A percentile compares a stretch with the other conserved stretches of the same genome.
These are phyloP conservation scores for Syngnathus typhle DNA, from an alignment of 2,113 vertebrate genomes.

Conservation along the genomic window DNA sequence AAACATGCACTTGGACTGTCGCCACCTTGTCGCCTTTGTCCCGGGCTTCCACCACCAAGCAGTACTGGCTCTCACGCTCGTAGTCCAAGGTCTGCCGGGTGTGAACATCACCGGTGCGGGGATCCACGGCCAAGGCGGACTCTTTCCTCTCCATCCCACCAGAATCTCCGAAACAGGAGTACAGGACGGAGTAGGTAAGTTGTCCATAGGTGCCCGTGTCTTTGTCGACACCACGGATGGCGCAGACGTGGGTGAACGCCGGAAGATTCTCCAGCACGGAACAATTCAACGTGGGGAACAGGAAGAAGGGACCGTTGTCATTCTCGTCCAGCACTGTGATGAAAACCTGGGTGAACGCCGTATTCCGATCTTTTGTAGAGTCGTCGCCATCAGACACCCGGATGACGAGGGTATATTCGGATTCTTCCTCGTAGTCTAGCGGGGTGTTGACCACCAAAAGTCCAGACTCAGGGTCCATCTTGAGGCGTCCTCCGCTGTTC, in stretches of 20 bases:
- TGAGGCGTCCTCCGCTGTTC: slow-evolving; percentile 75
- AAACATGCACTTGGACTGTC: slow-evolving; percentile 73
- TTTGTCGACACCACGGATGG: slow-evolving; percentile 80
- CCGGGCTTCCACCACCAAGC: slow-evolving; percentile 80
- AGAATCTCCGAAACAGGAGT: slow-evolving; percentile 71
- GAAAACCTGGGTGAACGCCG: slow-evolving; percentile 73
- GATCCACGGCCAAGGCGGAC: slow-evolving; percentile 77
- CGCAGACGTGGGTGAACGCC: slow-evolving; percentile 73
- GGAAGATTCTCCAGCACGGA: slow-evolving; percentile 80
- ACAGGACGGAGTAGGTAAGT: slow-evolving; percentile 82
- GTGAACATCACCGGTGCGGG: slow-evolving; percentile 80
- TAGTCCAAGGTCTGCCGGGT: slow-evolving; percentile 83
- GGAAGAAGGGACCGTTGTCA: slow-evolving; percentile 81
- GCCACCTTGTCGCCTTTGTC: slow-evolving; percentile 79
- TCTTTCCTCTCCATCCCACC: slow-evolving; percentile 66
- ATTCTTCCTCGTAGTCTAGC: slow-evolving; percentile 82
- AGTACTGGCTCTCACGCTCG: slow-evolving; percentile 77
- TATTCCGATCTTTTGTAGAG: slow-evolving; percentile 57
- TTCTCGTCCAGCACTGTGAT: slow-evolving; percentile 83
- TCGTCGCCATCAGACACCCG: slow-evolving; percentile 74
- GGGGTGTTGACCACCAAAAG: slow-evolving; percentile 69
- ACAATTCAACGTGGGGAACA: slow-evolving; percentile 76
- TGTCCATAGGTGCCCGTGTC: slow-evolving; percentile 81
- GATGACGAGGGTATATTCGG: slow-evolving; percentile 75
- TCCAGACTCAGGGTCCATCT: slow-evolving; percentile 74